These are phyloP conservation scores for Liodrosophila aerea DNA, from an alignment of 2,888 invertebrate species.

Conservation along the genomic window DNA sequence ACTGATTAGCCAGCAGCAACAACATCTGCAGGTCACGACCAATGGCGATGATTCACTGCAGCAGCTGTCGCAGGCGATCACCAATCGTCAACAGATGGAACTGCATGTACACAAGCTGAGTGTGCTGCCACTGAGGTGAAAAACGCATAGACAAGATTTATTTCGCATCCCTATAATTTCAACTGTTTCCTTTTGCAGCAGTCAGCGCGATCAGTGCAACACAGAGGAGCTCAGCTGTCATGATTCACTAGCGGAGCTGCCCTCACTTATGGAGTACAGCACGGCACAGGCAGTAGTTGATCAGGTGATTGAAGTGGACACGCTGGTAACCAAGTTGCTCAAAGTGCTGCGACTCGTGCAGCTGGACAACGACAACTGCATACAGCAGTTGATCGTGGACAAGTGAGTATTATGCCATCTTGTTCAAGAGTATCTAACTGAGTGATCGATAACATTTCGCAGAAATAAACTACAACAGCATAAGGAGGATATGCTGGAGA, in stretches of 20 bases:
- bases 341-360: conserved; percentile 89
- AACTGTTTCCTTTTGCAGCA: neutral
- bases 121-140: conserved; percentile 81
- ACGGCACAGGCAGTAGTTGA: conserved; percentile 86
- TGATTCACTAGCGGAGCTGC: conserved; percentile 83
- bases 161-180: rapidly evolving
- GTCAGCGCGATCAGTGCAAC: conserved; percentile 73
- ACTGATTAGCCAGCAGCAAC: conserved; percentile 59
- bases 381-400: conserved; percentile 86
- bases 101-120: conserved; percentile 83
- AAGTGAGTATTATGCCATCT: conserved; percentile 84
- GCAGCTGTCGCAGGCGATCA: conserved; percentile 90
- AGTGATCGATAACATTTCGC: conserved; percentile 1
- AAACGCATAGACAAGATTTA: neutral
- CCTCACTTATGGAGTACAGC: conserved; percentile 83
- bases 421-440: too few relatives aligned
- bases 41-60: conserved; percentile 87
- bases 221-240: conserved; percentile 82
- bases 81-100: conserved; percentile 87
- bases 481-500: conserved; percentile 82
- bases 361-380: conserved; percentile 87
- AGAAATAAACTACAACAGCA: conserved; percentile 82
- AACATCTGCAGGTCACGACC: conserved; percentile 20
- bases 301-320: conserved; percentile 90
- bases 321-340: conserved; percentile 88